phyloP scores from a whole-genome alignment of 2,113 vertebrate species.

The Percina caprodes region DNA sequence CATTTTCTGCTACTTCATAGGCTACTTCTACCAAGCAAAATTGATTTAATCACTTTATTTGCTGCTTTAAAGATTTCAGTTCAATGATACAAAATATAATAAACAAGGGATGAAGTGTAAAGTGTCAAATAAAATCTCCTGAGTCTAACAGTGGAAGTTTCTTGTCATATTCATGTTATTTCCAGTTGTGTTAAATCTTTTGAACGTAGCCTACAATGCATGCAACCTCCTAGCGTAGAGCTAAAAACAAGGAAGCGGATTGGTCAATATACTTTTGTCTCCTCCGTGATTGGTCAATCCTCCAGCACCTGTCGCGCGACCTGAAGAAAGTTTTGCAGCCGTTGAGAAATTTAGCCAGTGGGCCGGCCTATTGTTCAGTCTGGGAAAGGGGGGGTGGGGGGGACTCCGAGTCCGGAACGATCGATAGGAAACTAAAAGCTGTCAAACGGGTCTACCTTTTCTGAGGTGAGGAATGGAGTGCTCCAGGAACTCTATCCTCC shows the following conservation, averaged over 20 bases:
- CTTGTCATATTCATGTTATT: not conserved
- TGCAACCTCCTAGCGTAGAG: not conserved
- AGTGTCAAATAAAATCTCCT: not conserved
- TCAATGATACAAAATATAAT: no score
- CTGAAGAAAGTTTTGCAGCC: constrained; percentile 57
- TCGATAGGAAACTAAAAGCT: constrained; percentile 62
- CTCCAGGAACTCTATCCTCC: constrained; percentile 79
- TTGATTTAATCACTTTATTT: no score
- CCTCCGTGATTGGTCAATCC: constrained; percentile 48
- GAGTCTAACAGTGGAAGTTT: not conserved
- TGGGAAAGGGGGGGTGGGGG: constrained; percentile 27
- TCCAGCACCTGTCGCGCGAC: constrained; percentile 65
- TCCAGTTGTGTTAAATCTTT: not conserved
- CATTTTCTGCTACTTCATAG: no score
- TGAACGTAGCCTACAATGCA: not conserved
- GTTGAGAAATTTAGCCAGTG: constrained; percentile 52
- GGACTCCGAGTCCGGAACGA: not conserved
- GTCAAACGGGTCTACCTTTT: constrained; percentile 39
- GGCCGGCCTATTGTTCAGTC: constrained; percentile 61
- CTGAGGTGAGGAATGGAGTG: constrained; percentile 53
- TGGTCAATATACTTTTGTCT: constrained; percentile 38
- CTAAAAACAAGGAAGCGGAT: constrained; percentile 33
- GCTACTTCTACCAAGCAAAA: no score
- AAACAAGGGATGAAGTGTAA: no score
- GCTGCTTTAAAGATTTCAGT: no score